These are phyloP conservation scores for Paramuricea clavata DNA, from an alignment of 92 coral and sea anemone genomes.

Conservation along the genomic window DNA sequence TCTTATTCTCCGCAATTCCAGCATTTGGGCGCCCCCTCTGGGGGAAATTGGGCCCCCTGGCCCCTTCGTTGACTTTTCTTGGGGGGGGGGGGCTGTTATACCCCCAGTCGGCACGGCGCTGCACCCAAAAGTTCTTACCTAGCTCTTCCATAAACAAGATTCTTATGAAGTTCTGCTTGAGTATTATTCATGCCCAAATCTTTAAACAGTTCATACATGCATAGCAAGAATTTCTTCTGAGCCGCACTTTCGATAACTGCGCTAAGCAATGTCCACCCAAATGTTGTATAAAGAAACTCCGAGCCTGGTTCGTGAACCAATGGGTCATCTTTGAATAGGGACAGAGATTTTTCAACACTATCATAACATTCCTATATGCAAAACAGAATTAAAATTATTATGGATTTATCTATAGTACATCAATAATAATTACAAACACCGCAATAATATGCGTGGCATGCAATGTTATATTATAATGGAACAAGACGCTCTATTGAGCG, in stretches of 20 bases:
- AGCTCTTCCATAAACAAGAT: slow-evolving; percentile 83
- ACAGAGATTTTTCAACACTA: slow-evolving; percentile 79
- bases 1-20: too few species aligned
- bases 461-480: too few species aligned
- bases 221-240: slow-evolving; percentile 74
- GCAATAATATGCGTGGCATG: too few species aligned
- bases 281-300: slow-evolving; percentile 81
- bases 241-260: slow-evolving; percentile 91
- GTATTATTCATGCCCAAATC: slow-evolving; percentile 93
- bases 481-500: too few species aligned
- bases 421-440: background rate
- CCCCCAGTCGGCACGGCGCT: background rate
- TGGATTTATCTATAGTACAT: background rate
- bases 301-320: slow-evolving; percentile 83
- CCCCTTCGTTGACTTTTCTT: too few species aligned
- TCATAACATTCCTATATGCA: slow-evolving; percentile 72
- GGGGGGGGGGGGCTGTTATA: too few species aligned
- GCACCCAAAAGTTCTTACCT: slow-evolving; percentile 64
- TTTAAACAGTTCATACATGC: slow-evolving; percentile 80
- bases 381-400: background rate
- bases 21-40: too few species aligned
- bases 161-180: slow-evolving; percentile 76
- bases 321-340: slow-evolving; percentile 89
- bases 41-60: too few species aligned
- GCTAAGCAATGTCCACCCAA: slow-evolving; percentile 91